Evolutionary conservation across 2,888 invertebrate species (phyloP).

Genomic region (Oxycera nigricornis): DNA sequence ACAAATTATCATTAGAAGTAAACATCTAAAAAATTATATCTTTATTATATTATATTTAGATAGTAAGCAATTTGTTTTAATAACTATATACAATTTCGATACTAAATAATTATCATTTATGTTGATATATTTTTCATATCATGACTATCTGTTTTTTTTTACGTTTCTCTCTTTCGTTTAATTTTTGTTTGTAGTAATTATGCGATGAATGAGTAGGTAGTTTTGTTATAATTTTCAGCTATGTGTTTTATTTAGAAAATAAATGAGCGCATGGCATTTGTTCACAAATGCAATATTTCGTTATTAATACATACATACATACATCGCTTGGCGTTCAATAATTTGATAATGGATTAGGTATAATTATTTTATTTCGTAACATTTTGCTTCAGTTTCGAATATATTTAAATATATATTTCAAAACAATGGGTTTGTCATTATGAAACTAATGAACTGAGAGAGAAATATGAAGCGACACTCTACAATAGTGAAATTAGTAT

Average conservation of each 20-base stretch:
- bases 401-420: too few relatives aligned
- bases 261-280: slow-evolving; percentile 25
- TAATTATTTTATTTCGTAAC: background rate
- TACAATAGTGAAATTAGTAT: background rate
- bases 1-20: slow-evolving; percentile 9
- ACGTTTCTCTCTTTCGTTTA: slow-evolving; percentile 15
- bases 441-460: too few relatives aligned
- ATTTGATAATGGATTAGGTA: slow-evolving; percentile 3
- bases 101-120: slow-evolving; percentile 28
- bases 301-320: slow-evolving; percentile 3
- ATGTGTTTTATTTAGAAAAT: slow-evolving; percentile 20
- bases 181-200: slow-evolving; percentile 20
- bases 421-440: too few relatives aligned
- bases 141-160: slow-evolving; percentile 27
- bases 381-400: background rate
- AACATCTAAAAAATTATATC: slow-evolving; percentile 21
- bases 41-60: slow-evolving; percentile 17
- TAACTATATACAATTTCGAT: slow-evolving; percentile 9
- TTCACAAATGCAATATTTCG: background rate
- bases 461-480: background rate
- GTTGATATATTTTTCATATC: slow-evolving; percentile 34
- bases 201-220: slow-evolving; percentile 6
- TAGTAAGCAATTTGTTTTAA: slow-evolving; percentile 15
- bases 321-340: slow-evolving; percentile 3
- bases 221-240: background rate